These are phyloP conservation scores for Metallyticus violacea DNA, from an alignment of 2,888 invertebrate genomes.

Conservation along the genomic window DNA sequence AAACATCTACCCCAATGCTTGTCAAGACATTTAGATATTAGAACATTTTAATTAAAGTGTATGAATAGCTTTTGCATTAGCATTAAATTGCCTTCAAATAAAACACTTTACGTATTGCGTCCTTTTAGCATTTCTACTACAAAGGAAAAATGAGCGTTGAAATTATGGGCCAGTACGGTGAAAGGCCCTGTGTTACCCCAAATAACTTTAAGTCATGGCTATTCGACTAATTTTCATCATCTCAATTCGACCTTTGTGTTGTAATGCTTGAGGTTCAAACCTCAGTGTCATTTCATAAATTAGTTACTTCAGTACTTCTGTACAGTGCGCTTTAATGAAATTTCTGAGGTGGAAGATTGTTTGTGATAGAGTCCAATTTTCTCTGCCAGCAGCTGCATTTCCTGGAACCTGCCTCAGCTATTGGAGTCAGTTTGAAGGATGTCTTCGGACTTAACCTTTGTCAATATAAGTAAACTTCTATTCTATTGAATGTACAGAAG, in stretches of 20 bases:
- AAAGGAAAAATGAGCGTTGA: no score
- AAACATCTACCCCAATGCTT: no score
- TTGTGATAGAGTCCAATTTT: neutral
- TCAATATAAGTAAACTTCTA: no score
- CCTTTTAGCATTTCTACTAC: no score
- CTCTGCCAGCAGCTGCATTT: neutral
- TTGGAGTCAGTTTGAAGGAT: neutral
- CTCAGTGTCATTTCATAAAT: constrained; percentile 9
- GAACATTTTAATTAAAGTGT: no score
- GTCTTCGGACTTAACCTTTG: no score
- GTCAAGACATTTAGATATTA: no score
- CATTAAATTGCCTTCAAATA: no score
- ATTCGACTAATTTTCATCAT: neutral
- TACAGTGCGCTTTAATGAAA: neutral
- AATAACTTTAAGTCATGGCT: neutral
- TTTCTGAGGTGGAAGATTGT: neutral
- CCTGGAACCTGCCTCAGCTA: neutral
- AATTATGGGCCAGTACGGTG: neutral
- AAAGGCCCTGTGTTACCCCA: neutral
- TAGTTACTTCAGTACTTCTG: neutral
- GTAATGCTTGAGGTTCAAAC: neutral
- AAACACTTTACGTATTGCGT: no score
- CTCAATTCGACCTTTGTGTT: neutral
- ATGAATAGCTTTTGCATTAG: no score
- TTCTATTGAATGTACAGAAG: no score